Base-by-base conservation (phyloP, 2,888 invertebrate species). In the Oligia strigilis region DNA sequence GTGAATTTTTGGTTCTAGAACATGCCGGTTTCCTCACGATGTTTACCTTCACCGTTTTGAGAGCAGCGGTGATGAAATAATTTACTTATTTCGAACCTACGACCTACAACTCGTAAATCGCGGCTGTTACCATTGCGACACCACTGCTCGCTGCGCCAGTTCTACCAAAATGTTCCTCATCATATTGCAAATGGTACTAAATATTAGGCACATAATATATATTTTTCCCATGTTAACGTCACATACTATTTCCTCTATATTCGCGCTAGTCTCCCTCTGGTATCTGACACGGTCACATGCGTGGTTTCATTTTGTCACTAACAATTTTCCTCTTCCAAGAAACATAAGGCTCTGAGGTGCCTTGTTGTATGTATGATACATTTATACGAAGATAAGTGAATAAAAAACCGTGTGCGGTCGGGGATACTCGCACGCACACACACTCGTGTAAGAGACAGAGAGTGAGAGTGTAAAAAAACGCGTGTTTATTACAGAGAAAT, bases 251-350 rank as follows among this genome's bases (percentile, higher is more conserved):
- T 73, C 78, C 67, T 29, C 17, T 55, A 76, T 82, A 71, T 85
- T 80, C 19, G 58, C 67, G 69, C 40, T 65, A 64, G 76, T 82
- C 36, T 84, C 74, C 69, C 71, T 74, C 5, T 40, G 43, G 40
- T 66, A 36, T 70, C 64, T 52, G 79, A 75, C 74, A 40, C 73
- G 74, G 77, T 81, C 72, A 62, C 55, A 62, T 66, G 87, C 78
- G 72, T 77, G 72, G 79, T 71, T 85, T 86, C 40, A 4, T 85
- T 75, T 81, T 72, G 71, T 77, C 76, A 55, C 67, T 75, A 55
- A 71, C 75, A 72, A 85, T 78, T 82, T 86, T 77, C 74, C 43
- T 52, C 67, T 65, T 49, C 71, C 62, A 76, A 75, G 60, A 72
- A 13, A 40, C 36, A 55, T 40, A n/a, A 67, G 52, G n/a, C 67